A percentile compares a stretch with the other conserved stretches of the same genome.
These are phyloP conservation scores for Oithona nana DNA, from an alignment of 2,888 invertebrate genomes.

Conservation along the genomic window DNA sequence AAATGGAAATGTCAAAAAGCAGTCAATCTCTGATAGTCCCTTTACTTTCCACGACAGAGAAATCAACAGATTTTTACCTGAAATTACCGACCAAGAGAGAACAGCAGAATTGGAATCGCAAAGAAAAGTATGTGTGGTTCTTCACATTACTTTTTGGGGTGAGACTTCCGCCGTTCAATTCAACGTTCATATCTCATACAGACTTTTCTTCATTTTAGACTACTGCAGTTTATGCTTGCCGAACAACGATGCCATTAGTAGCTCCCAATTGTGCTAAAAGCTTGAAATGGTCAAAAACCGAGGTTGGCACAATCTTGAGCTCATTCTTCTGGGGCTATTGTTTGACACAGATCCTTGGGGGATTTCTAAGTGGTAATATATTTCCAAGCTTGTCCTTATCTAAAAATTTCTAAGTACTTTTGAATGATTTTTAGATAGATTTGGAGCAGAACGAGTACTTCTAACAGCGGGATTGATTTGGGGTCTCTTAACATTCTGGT, in stretches of 20 bases:
- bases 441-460: slow-evolving; percentile 45
- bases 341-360: slow-evolving; percentile 37
- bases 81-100: slow-evolving; percentile 2
- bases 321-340: slow-evolving; percentile 57
- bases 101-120: slow-evolving; percentile 22
- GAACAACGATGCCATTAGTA: slow-evolving; percentile 45
- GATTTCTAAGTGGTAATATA: slow-evolving; percentile 39
- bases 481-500: slow-evolving; percentile 36
- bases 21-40: too few species aligned
- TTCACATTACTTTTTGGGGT: slow-evolving; percentile 39
- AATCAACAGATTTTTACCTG: slow-evolving; percentile 3
- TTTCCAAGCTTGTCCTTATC: too few species aligned
- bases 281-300: slow-evolving; percentile 45
- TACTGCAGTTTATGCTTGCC: slow-evolving; percentile 42
- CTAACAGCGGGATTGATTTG: slow-evolving; percentile 40
- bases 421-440: too few species aligned
- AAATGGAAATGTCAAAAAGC: too few species aligned
- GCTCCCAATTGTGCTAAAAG: slow-evolving; percentile 42
- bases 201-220: too few species aligned
- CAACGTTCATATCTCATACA: too few species aligned
- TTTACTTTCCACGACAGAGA: too few species aligned
- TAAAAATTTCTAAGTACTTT: too few species aligned
- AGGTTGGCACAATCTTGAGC: slow-evolving; percentile 46
- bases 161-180: too few species aligned
- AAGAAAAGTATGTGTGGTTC: slow-evolving; percentile 39